Evolutionary conservation across 2,888 invertebrate genomes (phyloP), one percentile per base, ranked within the genome.

Genomic region (Caenorhabditis parvicauda): DNA sequence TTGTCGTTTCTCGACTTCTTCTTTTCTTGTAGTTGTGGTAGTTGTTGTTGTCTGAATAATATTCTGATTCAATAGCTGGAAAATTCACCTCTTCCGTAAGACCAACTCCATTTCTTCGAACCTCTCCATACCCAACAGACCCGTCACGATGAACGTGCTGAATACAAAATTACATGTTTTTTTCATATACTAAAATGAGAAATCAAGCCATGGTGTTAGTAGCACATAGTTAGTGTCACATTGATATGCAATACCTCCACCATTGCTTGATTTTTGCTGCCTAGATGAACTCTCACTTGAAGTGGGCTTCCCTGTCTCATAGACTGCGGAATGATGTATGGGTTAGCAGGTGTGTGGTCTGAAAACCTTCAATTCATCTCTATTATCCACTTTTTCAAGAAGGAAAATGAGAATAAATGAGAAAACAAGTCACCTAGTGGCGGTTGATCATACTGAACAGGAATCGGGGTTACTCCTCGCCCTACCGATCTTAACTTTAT

Each of bases 221-320:
- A n/a, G n/a, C n/a, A n/a, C n/a, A n/a, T n/a, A n/a, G n/a, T n/a
- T n/a, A n/a, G n/a, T n/a, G n/a, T n/a, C n/a, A n/a, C n/a, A n/a
- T n/a, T n/a, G n/a, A n/a, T n/a, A n/a, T n/a, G n/a, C n/a, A n/a
- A n/a, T n/a, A n/a, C n/a, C n/a, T n/a, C n/a, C n/a, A n/a, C n/a
- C n/a, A n/a, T n/a, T n/a, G n/a, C n/a, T n/a, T n/a, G 9, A 12
- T 32, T 32, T 43, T 63, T 63, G 58, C 52, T 55, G 1, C 43
- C 32, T 22, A 63, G 48, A 41, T 63, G 63, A 28, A 63, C 58
- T 21, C 63, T 54, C 53, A 63, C 63, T 58, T 58, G 63, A 28
- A 63, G 54, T 22, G 63, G 58, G 19, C 58, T 58, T 14, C 37
- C 46, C 17, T 43, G 49, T 17, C 63, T 51, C 63, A 63, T 63